These are phyloP conservation scores for Acyrthosiphon pisum DNA, from an alignment of 1,140 invertebrate genomes.

Conservation along the genomic window DNA sequence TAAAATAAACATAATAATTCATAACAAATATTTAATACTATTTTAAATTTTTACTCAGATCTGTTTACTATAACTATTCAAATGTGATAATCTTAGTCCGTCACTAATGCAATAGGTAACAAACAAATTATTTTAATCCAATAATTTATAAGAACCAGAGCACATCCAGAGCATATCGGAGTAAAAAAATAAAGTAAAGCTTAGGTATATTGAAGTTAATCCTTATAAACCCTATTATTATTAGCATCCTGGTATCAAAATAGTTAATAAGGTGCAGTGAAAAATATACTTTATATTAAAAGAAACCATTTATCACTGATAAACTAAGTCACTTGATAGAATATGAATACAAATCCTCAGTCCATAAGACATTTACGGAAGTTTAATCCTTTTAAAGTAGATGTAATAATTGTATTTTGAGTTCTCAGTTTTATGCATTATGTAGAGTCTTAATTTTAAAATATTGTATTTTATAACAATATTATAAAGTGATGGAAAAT, in stretches of 20 bases:
- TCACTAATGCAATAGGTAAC: neutral
- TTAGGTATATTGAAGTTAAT: neutral
- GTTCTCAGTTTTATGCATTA: neutral
- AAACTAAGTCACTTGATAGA: neutral
- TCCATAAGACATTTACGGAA: neutral
- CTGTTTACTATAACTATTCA: neutral
- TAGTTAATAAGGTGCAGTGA: neutral
- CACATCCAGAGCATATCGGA: neutral
- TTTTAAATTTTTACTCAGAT: neutral
- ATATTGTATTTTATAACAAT: neutral
- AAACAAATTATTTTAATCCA: neutral
- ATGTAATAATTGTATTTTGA: neutral
- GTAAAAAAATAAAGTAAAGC: neutral
- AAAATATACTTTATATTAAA: neutral
- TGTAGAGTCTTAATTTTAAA: neutral
- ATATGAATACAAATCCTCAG: neutral
- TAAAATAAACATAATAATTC: neutral
- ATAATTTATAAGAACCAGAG: neutral
- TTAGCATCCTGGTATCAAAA: neutral
- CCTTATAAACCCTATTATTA: neutral
- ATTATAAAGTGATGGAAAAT: neutral
- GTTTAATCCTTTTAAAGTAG: neutral
- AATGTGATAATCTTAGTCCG: neutral
- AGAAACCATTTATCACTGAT: conserved; percentile 19
- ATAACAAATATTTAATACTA: neutral